Base-by-base conservation (phyloP, 2,797 vertebrate species). In the Carduelis carduelis region DNA sequence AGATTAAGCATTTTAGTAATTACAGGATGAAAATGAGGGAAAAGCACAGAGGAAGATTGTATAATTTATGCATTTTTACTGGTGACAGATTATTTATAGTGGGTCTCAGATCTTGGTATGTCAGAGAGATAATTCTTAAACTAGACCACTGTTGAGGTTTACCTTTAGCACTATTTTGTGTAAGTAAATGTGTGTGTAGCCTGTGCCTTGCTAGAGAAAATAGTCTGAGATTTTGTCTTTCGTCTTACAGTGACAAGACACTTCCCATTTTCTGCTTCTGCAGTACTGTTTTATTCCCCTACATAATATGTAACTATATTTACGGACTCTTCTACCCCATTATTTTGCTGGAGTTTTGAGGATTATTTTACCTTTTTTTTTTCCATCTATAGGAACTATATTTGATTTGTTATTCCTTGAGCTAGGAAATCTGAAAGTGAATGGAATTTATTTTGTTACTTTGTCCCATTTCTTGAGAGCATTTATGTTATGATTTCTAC, bases 11-110 rank as follows among this genome's bases (percentile, higher is more conserved):
- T 95, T 91, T 95, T 94, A 93, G 77, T 88, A 84, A 80, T 32
- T 49, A 57, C 37, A 92, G 72, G 89, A 91, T 80, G 91, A 90
- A 93, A 78, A 87, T 63, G 41, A 96, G 76, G 90, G 79, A 83
- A 89, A 92, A 93, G 26, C 21, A 77, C 93, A 91, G 56, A 81
- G 70, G 66, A 89, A 79, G 22, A 56, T 24, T 77, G 21, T 90
- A 39, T 97, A 95, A 95, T 88, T 95, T 97, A 91, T 87, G 10
- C 93, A 82, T 95, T 93, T 95, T 96, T 96, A 87, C 80, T 34
- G 71, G 49, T 85, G 92, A 84, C 64, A 94, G 79, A 86, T 95
- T 96, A 97, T 96, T 97, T 98, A 95, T 97, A 93, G 66, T 85
- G 69, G 59, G 66, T 60, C 37, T 78, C 65, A 87, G 83, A 83